Conservation (phyloP, 2,888 invertebrate species). For the Germaria angustata region DNA sequence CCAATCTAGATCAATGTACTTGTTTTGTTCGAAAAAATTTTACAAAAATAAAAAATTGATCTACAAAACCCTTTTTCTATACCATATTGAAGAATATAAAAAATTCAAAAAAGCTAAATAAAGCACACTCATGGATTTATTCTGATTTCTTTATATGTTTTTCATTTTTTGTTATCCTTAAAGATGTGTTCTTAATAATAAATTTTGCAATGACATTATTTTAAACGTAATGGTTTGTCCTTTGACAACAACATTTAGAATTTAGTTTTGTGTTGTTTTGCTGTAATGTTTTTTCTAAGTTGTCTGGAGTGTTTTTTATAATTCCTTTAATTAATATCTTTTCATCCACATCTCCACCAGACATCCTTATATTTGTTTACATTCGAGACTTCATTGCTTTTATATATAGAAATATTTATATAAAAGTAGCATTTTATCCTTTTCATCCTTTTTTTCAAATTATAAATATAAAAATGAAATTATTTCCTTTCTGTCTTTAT, state of each 20-base stretch:
- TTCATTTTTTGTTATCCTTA: background rate
- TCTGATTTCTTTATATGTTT: background rate
- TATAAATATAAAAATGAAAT: no score
- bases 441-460: no score
- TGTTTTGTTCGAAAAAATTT: no score
- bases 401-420: background rate
- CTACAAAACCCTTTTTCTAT: no score
- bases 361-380: constrained; percentile 29
- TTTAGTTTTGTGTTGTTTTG: constrained; percentile 35
- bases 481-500: no score
- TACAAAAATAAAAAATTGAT: no score
- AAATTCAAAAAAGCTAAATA: no score
- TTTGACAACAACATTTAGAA: constrained; percentile 39
- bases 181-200: constrained; percentile 4
- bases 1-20: no score
- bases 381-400: background rate
- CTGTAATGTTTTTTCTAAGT: background rate
- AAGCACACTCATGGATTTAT: no score
- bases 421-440: no score
- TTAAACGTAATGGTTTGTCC: constrained; percentile 46
- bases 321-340: background rate
- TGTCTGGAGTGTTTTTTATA: constrained; percentile 35
- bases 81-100: no score
- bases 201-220: constrained; percentile 37
- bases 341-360: background rate